Percentiles rank a stretch among this genome's conserved stretches.
Evolutionary conservation across 2,797 vertebrate genomes (phyloP).

Genomic region (Moxostoma hubbsi): DNA sequence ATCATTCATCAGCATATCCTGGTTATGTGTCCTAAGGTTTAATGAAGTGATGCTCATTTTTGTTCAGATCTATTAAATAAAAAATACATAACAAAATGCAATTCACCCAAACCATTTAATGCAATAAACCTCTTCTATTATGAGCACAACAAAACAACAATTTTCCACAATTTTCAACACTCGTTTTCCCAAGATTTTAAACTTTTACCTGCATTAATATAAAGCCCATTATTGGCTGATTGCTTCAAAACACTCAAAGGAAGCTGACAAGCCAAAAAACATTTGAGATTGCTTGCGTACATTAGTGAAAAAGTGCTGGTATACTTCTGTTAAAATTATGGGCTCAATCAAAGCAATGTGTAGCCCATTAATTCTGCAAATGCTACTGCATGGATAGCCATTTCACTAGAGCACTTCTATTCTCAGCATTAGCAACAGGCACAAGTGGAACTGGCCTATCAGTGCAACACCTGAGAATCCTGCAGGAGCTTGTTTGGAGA

Average conservation of each 20-base stretch:
- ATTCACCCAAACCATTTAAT: too few species aligned
- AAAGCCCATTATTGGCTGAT: slow-evolving; percentile 5
- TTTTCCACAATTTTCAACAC: neutral
- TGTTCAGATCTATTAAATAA: too few species aligned
- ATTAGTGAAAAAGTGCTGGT: neutral
- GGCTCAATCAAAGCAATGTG: neutral
- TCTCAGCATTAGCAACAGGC: slow-evolving; percentile 47
- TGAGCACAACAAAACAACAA: slow-evolving; percentile 5
- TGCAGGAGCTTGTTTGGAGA: slow-evolving; percentile 58
- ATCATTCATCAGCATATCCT: too few species aligned
- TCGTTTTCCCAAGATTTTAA: neutral
- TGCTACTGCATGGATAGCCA: slow-evolving; percentile 51
- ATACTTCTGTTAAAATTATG: slow-evolving; percentile 7
- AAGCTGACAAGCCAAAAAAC: slow-evolving; percentile 11
- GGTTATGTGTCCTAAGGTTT: too few species aligned
- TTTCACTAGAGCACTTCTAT: slow-evolving; percentile 57
- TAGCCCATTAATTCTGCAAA: slow-evolving; percentile 12
- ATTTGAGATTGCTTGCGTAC: neutral
- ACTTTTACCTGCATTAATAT: neutral
- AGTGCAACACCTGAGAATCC: slow-evolving; percentile 58
- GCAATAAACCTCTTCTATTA: neutral
- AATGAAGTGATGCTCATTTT: too few species aligned
- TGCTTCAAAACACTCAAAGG: neutral
- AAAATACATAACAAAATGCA: too few species aligned
- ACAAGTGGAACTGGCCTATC: slow-evolving; percentile 57